Evolutionary conservation across 30 jellyfish, hydroid and myxozoan genomes (phyloP).

Genomic region (Pseudorhiza aurosa): DNA sequence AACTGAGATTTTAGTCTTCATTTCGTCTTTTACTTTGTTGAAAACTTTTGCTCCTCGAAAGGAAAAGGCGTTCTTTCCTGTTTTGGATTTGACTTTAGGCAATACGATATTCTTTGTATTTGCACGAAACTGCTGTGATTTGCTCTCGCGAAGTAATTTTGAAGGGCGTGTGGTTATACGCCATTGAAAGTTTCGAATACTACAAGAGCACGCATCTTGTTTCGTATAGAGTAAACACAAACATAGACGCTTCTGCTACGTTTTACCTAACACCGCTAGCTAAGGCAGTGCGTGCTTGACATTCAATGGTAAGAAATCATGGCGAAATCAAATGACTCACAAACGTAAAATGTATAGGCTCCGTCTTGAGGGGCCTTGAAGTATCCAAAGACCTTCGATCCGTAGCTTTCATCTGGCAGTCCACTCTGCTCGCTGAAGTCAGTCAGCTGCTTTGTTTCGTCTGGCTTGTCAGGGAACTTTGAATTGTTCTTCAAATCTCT

Average conservation of each 20-base stretch:
- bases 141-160: conserved; percentile 28
- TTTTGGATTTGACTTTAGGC: not conserved
- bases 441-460: conserved; percentile 55
- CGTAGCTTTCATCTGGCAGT: conserved; percentile 79
- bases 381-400: conserved; percentile 78
- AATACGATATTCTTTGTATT: not conserved
- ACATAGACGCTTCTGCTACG: too few species aligned
- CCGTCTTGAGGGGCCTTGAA: conserved; percentile 92
- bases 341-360: conserved; percentile 62
- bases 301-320: too few species aligned
- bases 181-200: conserved; percentile 22
- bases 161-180: conserved; percentile 53
- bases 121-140: not conserved
- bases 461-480: conserved; percentile 85
- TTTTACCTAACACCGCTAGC: too few species aligned
- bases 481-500: conserved; percentile 55
- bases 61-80: conserved; percentile 5
- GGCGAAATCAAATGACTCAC: too few species aligned
- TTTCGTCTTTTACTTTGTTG: conserved; percentile 9
- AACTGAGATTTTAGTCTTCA: conserved; percentile 17
- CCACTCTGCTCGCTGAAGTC: conserved; percentile 49
- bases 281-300: too few species aligned
- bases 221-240: too few species aligned
- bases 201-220: conserved; percentile 57
- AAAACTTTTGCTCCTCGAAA: conserved; percentile 18